Base-by-base conservation (phyloP, 2,113 vertebrate species). In the Lophochroa leadbeateri region DNA sequence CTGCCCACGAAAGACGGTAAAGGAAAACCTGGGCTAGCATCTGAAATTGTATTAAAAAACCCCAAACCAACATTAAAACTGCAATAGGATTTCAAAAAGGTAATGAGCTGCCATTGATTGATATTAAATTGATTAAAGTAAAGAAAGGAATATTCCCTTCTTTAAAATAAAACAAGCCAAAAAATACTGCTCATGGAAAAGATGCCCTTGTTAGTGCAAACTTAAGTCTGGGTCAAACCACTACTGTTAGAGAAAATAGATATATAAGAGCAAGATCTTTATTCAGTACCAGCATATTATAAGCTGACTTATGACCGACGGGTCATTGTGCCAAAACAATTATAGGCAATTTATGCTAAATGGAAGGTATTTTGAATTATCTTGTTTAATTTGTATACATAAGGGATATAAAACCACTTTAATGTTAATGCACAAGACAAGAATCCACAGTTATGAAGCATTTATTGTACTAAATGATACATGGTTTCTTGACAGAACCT, bases 391-490 rank as follows among this genome's bases (percentile, higher is more conserved):
- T 93, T 84, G 9, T 77, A 90, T 17, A 69, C 46, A 16, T 58
- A 89, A 92, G 46, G 44, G 33, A 65, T 78, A 64, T 60, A 77
- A 96, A 97, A 12, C 83, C 50, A 90, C 12, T 94, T 77, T 55
- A 86, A 77, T 86, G 41, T 33, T 49, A 47, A 46, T 63, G 21
- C 50, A 47, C 15, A 82, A 33, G 53, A 57, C 50, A 96, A 77
- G 77, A 53, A 72, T 13, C 24, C 41, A 69, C 16, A 60, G 63
- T 77, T 94, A 46, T 19, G 41, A 93, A 86, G 35, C 37, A 53
- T 88, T 95, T 86, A 31, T 79, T 50, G 76, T 67, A 70, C 86
- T 88, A 93, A 92, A 80, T 81, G 19, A 94, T 70, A 77, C 33
- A 90, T 0, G 1, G 28, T 58, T 90, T 80, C 49, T 72, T 37